Evolutionary conservation across 1,140 invertebrate genomes (phyloP).

Genomic region (Adoxophyes honmai): DNA sequence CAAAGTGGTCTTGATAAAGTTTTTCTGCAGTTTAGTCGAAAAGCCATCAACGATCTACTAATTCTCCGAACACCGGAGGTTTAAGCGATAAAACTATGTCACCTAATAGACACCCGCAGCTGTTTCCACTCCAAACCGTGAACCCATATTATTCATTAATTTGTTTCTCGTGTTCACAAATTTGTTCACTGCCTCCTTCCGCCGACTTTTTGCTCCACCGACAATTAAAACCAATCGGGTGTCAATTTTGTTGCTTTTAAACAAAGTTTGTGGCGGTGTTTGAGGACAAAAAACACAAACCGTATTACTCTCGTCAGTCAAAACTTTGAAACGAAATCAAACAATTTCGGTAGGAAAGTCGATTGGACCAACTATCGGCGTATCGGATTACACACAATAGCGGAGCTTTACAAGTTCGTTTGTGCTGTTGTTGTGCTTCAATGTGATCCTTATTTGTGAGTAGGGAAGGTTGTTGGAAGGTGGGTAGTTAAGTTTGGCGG

Average conservation of each 20-base stretch:
- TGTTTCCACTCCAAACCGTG: constrained; percentile 59
- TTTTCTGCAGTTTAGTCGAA: too few relatives aligned
- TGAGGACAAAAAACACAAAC: not conserved
- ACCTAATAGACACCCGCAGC: constrained; percentile 26
- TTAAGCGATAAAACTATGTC: constrained; percentile 11
- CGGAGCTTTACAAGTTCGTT: constrained; percentile 47
- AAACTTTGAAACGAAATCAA: constrained; percentile 52
- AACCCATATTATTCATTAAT: constrained; percentile 48
- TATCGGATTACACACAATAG: constrained; percentile 68
- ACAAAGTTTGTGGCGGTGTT: not conserved
- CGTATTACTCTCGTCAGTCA: constrained; percentile 25
- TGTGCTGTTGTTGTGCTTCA: constrained; percentile 19
- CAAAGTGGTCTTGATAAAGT: too few relatives aligned
- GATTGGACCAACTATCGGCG: constrained; percentile 54
- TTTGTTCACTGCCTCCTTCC: constrained; percentile 62
- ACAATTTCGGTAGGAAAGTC: constrained; percentile 53
- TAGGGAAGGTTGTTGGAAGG: constrained; percentile 29
- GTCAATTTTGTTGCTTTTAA: not conserved
- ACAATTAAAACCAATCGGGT: not conserved
- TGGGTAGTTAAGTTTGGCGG: constrained; percentile 40
- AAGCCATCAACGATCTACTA: not conserved
- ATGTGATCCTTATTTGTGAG: constrained; percentile 31
- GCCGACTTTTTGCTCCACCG: constrained; percentile 30
- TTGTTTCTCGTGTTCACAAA: constrained; percentile 69
- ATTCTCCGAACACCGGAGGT: constrained; percentile 10